These are phyloP conservation scores for Engraulis encrasicolus DNA, from an alignment of 2,113 vertebrate genomes.

Conservation along the genomic window DNA sequence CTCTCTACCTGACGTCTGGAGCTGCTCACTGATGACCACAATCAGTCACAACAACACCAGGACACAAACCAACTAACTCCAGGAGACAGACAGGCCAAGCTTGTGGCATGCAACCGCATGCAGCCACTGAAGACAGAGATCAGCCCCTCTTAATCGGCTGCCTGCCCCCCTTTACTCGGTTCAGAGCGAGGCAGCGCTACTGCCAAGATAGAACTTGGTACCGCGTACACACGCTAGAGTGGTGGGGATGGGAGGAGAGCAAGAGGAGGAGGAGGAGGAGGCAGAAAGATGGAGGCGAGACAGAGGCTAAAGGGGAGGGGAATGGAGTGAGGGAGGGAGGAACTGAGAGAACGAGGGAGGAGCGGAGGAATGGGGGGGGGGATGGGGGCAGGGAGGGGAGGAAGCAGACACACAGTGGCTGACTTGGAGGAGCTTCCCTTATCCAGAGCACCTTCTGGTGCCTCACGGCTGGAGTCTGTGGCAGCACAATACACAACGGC, in stretches of 20 bases:
- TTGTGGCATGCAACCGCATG: not conserved
- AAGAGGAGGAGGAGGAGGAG: not conserved
- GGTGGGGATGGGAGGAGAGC: not conserved
- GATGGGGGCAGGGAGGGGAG: too few species aligned
- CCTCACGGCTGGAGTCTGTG: too few species aligned
- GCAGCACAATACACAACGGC: too few species aligned
- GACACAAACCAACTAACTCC: not conserved
- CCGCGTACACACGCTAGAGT: not conserved
- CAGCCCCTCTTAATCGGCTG: conserved; percentile 9
- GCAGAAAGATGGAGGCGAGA: not conserved
- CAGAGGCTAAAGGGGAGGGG: too few species aligned
- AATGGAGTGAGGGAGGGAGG: too few species aligned
- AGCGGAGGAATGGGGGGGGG: too few species aligned
- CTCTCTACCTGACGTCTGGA: not conserved
- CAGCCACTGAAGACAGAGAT: not conserved
- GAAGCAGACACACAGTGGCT: too few species aligned
- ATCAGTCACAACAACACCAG: not conserved
- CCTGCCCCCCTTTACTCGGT: not conserved
- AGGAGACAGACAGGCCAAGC: not conserved
- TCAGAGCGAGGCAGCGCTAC: not conserved
- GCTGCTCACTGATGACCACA: not conserved
- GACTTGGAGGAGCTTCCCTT: too few species aligned
- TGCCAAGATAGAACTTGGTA: not conserved
- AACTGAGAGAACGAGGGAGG: too few species aligned
- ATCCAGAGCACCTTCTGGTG: too few species aligned